A percentile compares a stretch with the other conserved stretches of the same genome.
Evolutionary conservation across 2,888 invertebrate genomes (phyloP).

Genomic region (Cephus pulcher): DNA sequence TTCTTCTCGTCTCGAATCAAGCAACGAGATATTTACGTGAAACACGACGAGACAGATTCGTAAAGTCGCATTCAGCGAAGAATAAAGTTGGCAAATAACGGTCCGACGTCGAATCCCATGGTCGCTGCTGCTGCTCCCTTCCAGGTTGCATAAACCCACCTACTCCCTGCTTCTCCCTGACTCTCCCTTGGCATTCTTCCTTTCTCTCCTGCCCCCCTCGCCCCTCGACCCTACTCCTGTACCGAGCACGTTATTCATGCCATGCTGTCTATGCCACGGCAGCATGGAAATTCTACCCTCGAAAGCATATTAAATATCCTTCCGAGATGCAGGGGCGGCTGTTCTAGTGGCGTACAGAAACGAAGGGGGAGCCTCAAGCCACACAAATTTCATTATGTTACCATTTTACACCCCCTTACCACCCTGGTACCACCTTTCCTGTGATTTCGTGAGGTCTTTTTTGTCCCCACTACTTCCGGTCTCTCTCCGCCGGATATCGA

Average conservation of each 20-base stretch:
- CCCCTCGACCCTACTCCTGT: background rate
- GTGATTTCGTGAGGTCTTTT: too few relatives aligned
- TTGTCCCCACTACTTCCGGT: too few relatives aligned
- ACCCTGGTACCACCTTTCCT: too few relatives aligned
- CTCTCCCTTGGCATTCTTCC: constrained; percentile 11
- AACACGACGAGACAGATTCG: background rate
- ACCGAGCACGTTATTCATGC: constrained; percentile 33
- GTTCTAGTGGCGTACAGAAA: constrained; percentile 7
- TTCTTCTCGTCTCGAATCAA: background rate
- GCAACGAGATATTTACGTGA: too few relatives aligned
- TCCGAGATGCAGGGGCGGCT: background rate
- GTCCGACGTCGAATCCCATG: constrained; percentile 2
- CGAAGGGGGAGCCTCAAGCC: constrained; percentile 9
- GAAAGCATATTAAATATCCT: constrained; percentile 41
- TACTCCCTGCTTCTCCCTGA: background rate
- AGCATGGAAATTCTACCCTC: constrained; percentile 41
- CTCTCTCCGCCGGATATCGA: too few relatives aligned
- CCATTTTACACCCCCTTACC: too few relatives aligned
- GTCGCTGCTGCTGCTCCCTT: constrained; percentile 19
- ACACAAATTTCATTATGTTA: constrained; percentile 10
- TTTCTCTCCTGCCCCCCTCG: constrained; percentile 10
- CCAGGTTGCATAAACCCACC: constrained; percentile 35
- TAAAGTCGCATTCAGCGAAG: too few relatives aligned
- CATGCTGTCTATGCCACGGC: constrained; percentile 2
- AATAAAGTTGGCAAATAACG: background rate